These are phyloP conservation scores for Dendrolimus kikuchii DNA, from an alignment of 1,140 invertebrate genomes.

Conservation along the genomic window DNA sequence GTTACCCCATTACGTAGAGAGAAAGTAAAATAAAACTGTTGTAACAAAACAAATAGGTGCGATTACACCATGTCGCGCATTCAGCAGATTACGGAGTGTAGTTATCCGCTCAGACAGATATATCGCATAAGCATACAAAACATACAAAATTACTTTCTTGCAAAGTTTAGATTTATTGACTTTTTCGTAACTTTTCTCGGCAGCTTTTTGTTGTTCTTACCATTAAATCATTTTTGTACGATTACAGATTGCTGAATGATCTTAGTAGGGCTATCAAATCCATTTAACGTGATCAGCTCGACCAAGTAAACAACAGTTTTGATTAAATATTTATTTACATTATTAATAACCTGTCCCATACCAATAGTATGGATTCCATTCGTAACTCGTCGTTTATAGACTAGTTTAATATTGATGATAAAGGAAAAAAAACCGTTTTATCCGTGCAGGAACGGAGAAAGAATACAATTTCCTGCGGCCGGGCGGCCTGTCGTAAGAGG, in stretches of 20 bases:
- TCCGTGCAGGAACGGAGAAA: too few species aligned
- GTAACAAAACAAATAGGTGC: constrained; percentile 39
- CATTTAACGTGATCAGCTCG: neutral
- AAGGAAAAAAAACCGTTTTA: too few species aligned
- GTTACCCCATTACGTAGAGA: constrained; percentile 25
- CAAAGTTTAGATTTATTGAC: constrained; percentile 66
- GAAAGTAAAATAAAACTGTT: constrained; percentile 24
- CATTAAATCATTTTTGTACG: constrained; percentile 58
- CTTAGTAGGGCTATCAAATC: constrained; percentile 30
- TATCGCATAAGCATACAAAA: constrained; percentile 48
- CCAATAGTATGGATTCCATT: too few species aligned
- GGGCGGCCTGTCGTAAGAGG: too few species aligned
- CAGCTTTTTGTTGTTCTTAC: constrained; percentile 56
- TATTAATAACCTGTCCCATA: too few species aligned
- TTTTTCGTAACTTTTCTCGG: constrained; percentile 45
- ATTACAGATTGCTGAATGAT: constrained; percentile 43
- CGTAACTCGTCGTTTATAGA: too few species aligned
- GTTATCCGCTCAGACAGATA: constrained; percentile 45
- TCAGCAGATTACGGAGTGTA: constrained; percentile 43
- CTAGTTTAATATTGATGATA: too few species aligned
- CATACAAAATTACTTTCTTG: constrained; percentile 54
- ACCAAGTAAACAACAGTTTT: too few species aligned
- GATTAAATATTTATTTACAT: too few species aligned
- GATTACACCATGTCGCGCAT: constrained; percentile 35
- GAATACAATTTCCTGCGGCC: too few species aligned